A percentile compares a stretch with the other conserved stretches of the same genome.
phyloP scores from a whole-genome alignment of 2,888 invertebrate genomes.

The Mimachlamys varia region DNA sequence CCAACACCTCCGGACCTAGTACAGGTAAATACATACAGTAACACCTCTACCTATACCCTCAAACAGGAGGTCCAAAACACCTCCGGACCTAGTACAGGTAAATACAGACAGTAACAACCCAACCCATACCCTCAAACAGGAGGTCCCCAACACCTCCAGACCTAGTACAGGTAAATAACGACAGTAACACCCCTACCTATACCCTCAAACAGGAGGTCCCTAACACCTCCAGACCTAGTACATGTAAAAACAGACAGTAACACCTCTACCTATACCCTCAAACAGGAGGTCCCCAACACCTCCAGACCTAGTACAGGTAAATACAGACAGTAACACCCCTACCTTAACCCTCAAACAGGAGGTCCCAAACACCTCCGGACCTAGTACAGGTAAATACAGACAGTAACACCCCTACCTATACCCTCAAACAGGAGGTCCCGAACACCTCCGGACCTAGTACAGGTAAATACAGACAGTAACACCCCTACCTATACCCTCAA shows the following conservation, averaged over 20 bases:
- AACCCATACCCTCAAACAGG: conserved; percentile 70
- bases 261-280: too few species aligned
- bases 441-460: too few species aligned
- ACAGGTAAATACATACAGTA: conserved; percentile 36
- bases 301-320: background rate
- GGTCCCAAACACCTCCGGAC: conserved; percentile 64
- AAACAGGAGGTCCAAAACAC: conserved; percentile 44
- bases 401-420: conserved; percentile 73
- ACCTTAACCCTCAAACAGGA: too few species aligned
- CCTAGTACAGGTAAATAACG: conserved; percentile 37
- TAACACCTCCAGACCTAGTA: conserved; percentile 37
- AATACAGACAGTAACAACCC: background rate
- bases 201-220: too few species aligned
- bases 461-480: conserved; percentile 60
- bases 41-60: too few species aligned
- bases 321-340: background rate
- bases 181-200: conserved; percentile 69
- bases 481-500: conserved; percentile 77
- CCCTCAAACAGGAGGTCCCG: conserved; percentile 48
- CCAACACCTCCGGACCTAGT: conserved; percentile 42
- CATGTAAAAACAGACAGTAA: background rate
- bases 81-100: conserved; percentile 42
- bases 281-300: too few species aligned
- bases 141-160: conserved; percentile 54
- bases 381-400: too few species aligned